Percentiles rank a stretch among this genome's conserved stretches.
These are phyloP conservation scores for Drosophila quadrilineata DNA, from an alignment of 1,140 invertebrate genomes.

Conservation along the genomic window DNA sequence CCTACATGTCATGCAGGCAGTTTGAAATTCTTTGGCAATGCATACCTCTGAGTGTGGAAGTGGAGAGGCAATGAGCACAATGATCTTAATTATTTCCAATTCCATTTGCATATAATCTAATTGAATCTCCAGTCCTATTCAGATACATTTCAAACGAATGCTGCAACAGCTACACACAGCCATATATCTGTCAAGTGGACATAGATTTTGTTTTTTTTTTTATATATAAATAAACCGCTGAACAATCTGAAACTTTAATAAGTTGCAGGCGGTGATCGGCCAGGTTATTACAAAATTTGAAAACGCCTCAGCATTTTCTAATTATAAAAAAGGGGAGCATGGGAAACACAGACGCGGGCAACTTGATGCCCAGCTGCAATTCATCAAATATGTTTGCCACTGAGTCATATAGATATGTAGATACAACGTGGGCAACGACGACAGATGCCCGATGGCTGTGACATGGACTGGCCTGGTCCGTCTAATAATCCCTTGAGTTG, in stretches of 20 bases:
- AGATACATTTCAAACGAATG: slow-evolving; percentile 22
- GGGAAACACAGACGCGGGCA: slow-evolving; percentile 1
- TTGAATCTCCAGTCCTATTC: slow-evolving; percentile 49
- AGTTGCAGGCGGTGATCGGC: slow-evolving; percentile 32
- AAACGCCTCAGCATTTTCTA: slow-evolving; percentile 51
- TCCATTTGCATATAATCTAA: slow-evolving; percentile 37
- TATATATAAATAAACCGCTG: slow-evolving; percentile 37
- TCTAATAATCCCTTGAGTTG: slow-evolving; percentile 54
- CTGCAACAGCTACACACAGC: slow-evolving; percentile 1
- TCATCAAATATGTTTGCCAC: slow-evolving; percentile 58
- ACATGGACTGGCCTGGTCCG: neutral
- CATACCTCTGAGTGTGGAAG: neutral
- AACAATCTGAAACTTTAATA: slow-evolving; percentile 51
- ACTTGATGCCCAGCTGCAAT: slow-evolving; percentile 64
- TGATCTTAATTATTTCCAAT: slow-evolving; percentile 31
- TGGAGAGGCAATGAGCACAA: slow-evolving; percentile 2
- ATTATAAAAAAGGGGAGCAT: slow-evolving; percentile 58
- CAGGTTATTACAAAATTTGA: slow-evolving; percentile 44
- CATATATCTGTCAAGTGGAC: slow-evolving; percentile 55
- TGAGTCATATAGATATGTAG: too few relatives aligned
- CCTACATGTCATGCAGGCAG: slow-evolving; percentile 49
- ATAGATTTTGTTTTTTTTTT: slow-evolving; percentile 53
- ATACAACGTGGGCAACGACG: neutral
- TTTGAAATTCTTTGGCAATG: neutral
- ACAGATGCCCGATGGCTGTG: slow-evolving; percentile 12